A percentile compares a stretch with the other conserved stretches of the same genome.
These are phyloP conservation scores for Hycleus cichorii DNA, from an alignment of 1,140 invertebrate genomes.

Conservation along the genomic window DNA sequence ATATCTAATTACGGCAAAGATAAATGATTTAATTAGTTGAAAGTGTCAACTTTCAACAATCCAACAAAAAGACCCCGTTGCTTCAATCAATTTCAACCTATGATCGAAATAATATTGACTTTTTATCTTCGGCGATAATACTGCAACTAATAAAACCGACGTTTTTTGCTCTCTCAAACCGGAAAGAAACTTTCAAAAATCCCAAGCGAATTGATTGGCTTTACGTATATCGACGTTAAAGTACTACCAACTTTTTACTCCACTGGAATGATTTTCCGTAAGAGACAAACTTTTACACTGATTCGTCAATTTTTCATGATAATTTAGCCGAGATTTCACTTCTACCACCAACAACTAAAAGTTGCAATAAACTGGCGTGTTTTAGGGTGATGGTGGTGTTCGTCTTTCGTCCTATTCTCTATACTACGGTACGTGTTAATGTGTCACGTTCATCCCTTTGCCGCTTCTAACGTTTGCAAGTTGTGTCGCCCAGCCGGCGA, in stretches of 20 bases:
- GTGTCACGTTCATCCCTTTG: constrained; percentile 27
- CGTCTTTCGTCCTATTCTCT: background rate
- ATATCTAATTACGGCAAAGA: too few relatives aligned
- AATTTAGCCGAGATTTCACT: too few relatives aligned
- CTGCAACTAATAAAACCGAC: too few relatives aligned
- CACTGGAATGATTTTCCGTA: too few relatives aligned
- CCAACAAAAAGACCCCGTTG: background rate
- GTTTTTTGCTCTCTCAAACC: background rate
- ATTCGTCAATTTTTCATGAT: too few relatives aligned
- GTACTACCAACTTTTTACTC: constrained; percentile 1
- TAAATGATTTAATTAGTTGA: too few relatives aligned
- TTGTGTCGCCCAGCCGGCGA: constrained; percentile 12
- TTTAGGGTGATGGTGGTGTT: too few relatives aligned
- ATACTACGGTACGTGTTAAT: constrained; percentile 28
- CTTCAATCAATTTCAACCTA: constrained; percentile 9
- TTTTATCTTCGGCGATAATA: too few relatives aligned
- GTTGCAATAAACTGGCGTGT: too few relatives aligned
- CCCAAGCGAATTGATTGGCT: constrained; percentile 29
- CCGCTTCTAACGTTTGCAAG: background rate
- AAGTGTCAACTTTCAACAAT: too few relatives aligned
- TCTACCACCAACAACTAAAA: too few relatives aligned
- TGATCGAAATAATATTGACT: background rate
- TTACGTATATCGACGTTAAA: constrained; percentile 23
- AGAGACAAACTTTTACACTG: too few relatives aligned
- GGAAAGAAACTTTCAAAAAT: constrained; percentile 19